These are phyloP conservation scores for Tortricodes alternella DNA, from an alignment of 2,888 invertebrate species.

Conservation along the genomic window DNA sequence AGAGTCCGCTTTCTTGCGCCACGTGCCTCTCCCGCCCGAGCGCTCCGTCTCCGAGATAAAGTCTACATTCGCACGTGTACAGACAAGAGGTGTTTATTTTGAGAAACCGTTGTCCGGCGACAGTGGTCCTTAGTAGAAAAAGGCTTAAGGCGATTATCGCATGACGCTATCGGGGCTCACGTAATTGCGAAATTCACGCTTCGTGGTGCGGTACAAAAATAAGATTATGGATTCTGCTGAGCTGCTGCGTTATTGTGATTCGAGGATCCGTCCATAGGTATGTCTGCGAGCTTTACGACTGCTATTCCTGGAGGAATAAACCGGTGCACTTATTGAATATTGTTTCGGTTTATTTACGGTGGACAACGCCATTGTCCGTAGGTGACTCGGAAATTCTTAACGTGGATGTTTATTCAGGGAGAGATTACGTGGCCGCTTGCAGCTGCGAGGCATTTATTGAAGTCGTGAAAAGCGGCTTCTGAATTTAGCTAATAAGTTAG, in stretches of 20 bases:
- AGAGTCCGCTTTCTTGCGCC: constrained; percentile 73
- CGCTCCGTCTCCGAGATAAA: constrained; percentile 77
- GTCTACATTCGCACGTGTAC: constrained; percentile 78
- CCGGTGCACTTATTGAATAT: constrained; percentile 76
- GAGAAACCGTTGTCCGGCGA: constrained; percentile 57
- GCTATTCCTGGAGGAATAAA: constrained; percentile 82
- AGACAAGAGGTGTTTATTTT: constrained; percentile 81
- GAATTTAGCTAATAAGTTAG: no score
- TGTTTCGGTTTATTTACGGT: constrained; percentile 77
- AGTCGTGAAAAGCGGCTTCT: no score
- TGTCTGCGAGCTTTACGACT: constrained; percentile 78
- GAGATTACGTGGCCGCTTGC: constrained; percentile 24
- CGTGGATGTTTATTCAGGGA: constrained; percentile 55
- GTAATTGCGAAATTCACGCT: constrained; percentile 83
- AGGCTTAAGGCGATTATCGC: constrained; percentile 58
- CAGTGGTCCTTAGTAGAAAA: constrained; percentile 53
- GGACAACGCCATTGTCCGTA: constrained; percentile 73
- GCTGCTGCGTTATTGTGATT: constrained; percentile 81
- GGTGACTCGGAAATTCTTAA: constrained; percentile 47
- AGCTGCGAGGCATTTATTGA: constrained; percentile 18
- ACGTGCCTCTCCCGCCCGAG: constrained; percentile 57
- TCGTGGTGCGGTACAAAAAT: constrained; percentile 82
- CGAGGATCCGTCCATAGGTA: constrained; percentile 82
- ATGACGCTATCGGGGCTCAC: constrained; percentile 48
- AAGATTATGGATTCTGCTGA: constrained; percentile 83